phyloP scores from a whole-genome alignment of 2,888 invertebrate genomes.

The Meloe dianella region DNA sequence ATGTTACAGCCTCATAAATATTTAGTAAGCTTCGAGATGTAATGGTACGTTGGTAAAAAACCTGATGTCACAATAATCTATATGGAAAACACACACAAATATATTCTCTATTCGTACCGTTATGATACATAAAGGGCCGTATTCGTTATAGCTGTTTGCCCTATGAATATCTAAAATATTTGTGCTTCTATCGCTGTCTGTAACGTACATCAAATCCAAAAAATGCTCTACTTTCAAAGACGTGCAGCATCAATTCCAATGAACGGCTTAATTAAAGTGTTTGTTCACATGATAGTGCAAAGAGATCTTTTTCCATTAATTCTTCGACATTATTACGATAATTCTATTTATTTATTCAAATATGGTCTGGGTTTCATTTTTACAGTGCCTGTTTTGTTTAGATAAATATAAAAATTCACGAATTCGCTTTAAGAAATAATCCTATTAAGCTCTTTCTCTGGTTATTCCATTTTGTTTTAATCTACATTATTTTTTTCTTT shows the following conservation, averaged over 20 bases:
- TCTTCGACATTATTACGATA: neutral
- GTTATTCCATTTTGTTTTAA: too few species aligned
- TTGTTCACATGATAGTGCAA: neutral
- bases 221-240: too few species aligned
- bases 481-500: too few species aligned
- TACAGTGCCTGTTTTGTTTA: neutral
- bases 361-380: neutral
- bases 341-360: neutral
- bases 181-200: neutral
- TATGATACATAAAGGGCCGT: conserved; percentile 32
- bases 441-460: neutral
- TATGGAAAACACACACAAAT: conserved; percentile 24
- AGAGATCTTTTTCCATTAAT: neutral
- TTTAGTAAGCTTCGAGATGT: neutral
- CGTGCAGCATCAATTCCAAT: too few species aligned
- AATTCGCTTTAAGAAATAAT: neutral
- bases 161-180: conserved; percentile 30
- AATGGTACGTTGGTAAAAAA: neutral
- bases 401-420: neutral
- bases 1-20: conserved; percentile 25
- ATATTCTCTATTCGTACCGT: conserved; percentile 34
- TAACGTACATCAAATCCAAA: too few species aligned
- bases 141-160: conserved; percentile 31
- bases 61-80: neutral
- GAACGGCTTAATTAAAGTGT: neutral